Percentiles rank a stretch among this genome's conserved stretches.
Conservation (phyloP, 2,888 invertebrate species). For the Pseudanteris insignis region DNA sequence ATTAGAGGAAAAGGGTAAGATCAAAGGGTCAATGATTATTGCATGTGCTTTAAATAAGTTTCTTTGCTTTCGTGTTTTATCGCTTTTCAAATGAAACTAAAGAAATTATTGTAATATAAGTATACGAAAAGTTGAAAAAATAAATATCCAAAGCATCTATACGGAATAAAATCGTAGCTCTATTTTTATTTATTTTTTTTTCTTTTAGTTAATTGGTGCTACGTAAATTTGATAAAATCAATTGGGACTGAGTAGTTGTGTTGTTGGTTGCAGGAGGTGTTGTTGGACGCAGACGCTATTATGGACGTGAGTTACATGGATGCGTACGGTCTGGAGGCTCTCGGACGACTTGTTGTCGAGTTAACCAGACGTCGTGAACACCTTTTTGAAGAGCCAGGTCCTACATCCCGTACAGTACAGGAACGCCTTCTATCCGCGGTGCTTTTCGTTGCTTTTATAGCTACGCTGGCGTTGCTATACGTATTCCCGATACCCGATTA, state of each 20-base stretch:
- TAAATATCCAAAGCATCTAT: slow-evolving; percentile 5
- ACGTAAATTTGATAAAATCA: slow-evolving; percentile 25
- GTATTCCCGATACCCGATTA: slow-evolving; percentile 68
- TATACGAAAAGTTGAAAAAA: no score
- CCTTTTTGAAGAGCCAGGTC: slow-evolving; percentile 54
- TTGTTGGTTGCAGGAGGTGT: slow-evolving; percentile 67
- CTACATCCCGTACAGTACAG: slow-evolving; percentile 62
- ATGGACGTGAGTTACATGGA: slow-evolving; percentile 66
- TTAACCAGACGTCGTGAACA: slow-evolving; percentile 55
- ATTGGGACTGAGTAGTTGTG: slow-evolving; percentile 65
- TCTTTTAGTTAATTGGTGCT: slow-evolving; percentile 28
- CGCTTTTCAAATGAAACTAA: no score
- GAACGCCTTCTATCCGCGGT: slow-evolving; percentile 61
- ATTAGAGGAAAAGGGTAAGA: slow-evolving; percentile 3
- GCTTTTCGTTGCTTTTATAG: slow-evolving; percentile 66
- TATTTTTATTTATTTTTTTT: no score
- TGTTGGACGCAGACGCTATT: slow-evolving; percentile 66
- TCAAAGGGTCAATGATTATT: no score
- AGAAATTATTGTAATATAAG: no score
- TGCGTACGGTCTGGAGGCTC: slow-evolving; percentile 62
- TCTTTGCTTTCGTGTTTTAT: no score
- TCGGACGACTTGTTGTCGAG: slow-evolving; percentile 60
- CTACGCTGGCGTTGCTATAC: slow-evolving; percentile 67
- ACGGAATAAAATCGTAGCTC: no score
- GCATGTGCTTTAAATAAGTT: no score